Evolutionary conservation across 1,140 invertebrate genomes (phyloP), one percentile per base, ranked within the genome.

Genomic region (Bombus haemorrhoidalis): DNA sequence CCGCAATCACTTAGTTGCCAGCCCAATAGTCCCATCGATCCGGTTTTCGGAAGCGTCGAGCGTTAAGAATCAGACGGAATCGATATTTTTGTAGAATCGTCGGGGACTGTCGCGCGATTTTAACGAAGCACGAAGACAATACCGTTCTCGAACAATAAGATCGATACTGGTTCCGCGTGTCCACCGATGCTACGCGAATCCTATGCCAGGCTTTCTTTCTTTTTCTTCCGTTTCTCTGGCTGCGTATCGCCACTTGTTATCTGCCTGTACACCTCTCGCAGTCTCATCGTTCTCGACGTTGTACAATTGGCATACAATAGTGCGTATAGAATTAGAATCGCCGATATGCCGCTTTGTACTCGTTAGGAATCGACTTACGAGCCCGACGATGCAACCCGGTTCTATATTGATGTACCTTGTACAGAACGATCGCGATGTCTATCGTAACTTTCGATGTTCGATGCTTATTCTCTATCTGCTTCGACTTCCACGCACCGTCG

Each of bases 341-440:
- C 28, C 66, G 81, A 77, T 83, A 77, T 73, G 73, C 74, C 85
- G 81, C 73, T 86, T 86, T 83, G 81, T 86, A 86, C 85, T 86
- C 66, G 85, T 86, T 86, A 83, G 32, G 81, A 41, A 78, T 86
- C 81, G 85, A 86, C 85, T 86, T 86, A 86, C 85, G 85, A 86
- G 62, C 57, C 28, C 28, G 43, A 43, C 59, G 64, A 79, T 68
- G 32, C n/a, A 39, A 12, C 41, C 66, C 18, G 9, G 8, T 28
- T 34, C 79, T 43, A 43, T 85, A 75, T 85, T 37, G 69, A 80
- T 62, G 57, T 59, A 59, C 78, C n/a, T n/a, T 53, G 43, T 68
- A 12, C 28, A 25, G 47, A 25, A 62, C 39, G 39, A 59, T 73
- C 32, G 79, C 47, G 12, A 47, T 12, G 69, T 37, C 53, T 25